These are phyloP conservation scores for Spodoptera exigua DNA, from an alignment of 2,888 invertebrate genomes.

Conservation along the genomic window DNA sequence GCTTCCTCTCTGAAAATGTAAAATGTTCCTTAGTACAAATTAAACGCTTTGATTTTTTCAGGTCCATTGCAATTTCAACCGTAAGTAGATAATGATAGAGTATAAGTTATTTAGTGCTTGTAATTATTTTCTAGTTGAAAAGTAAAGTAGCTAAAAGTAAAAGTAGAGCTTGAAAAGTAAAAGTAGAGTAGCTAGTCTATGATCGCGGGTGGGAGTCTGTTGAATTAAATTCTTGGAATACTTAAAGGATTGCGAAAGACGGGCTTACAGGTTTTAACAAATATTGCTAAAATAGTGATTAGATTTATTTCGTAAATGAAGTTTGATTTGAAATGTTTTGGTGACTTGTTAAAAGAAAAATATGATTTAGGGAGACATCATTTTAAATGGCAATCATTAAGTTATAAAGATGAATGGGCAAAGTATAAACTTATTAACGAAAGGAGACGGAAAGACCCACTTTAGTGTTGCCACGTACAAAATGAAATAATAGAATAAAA, in stretches of 20 bases:
- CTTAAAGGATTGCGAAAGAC: conserved; percentile 18
- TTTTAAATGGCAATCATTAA: no score
- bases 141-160: conserved; percentile 6
- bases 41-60: conserved; percentile 23
- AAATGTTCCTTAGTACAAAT: conserved; percentile 32
- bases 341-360: no score
- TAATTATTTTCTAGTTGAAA: conserved; percentile 23
- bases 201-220: conserved; percentile 19
- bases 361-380: no score
- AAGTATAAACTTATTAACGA: no score
- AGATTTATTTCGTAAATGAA: no score
- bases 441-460: no score
- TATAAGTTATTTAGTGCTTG: conserved; percentile 3
- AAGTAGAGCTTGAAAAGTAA: no score
- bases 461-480: no score
- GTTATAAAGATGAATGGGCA: no score
- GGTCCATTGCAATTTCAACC: neutral
- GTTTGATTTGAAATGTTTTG: no score
- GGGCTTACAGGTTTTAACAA: neutral
- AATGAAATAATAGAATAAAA: no score
- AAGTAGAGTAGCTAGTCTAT: conserved; percentile 34
- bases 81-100: neutral
- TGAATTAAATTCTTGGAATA: conserved; percentile 48
- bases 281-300: no score
- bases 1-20: conserved; percentile 26